Base-by-base conservation (phyloP, 2,888 invertebrate genomes). In the Parapristionchus giblindavisi region DNA sequence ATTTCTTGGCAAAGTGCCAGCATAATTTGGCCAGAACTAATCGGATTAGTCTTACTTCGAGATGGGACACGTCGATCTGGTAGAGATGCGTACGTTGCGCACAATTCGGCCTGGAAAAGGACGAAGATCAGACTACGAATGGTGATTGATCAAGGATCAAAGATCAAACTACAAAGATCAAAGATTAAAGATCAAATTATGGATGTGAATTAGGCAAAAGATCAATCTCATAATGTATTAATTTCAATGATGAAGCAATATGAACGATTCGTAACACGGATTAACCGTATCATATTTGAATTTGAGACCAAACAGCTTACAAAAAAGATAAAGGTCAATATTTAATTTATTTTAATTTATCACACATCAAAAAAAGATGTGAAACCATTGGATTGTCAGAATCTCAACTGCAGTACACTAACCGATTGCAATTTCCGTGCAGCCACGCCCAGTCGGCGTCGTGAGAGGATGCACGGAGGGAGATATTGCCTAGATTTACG, bases 401-500 rank as follows among this genome's bases (percentile, higher is more conserved):
- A 54, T 14, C 6, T n/a, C 24, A 54, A 54, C 24, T 6, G 54
- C 6, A 14, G 5, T 32, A 14, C 17, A 5, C n/a, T 70, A 21
- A 71, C 70, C 56, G 17, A 56, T 71, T 71, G n/a, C 70, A 71
- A 36, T 71, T 71, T 0, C 70, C 70, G 36, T 71, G 70, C 56
- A 71, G 70, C 70, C 70, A 71, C 5, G 56, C 70, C 38, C 54
- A 71, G 17, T 71, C 70, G 0, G 70, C 70, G 27, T 71, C 70
- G 40, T 71, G 70, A 0, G 70, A 56, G 0, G 70, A 40, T 0
- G 70, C 70, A 2, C 70, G 70, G 2, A 71, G 40, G 0, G 70
- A 54, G 56, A 71, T 71, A 29, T 71, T 71, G n/a, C 70, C 70
- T 71, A n/a, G n/a, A n/a, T n/a, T n/a, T n/a, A n/a, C n/a, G n/a